Evolutionary conservation across 2,113 vertebrate species (phyloP), one percentile per base, ranked within the genome.

Genomic region (Paralichthys olivaceus): DNA sequence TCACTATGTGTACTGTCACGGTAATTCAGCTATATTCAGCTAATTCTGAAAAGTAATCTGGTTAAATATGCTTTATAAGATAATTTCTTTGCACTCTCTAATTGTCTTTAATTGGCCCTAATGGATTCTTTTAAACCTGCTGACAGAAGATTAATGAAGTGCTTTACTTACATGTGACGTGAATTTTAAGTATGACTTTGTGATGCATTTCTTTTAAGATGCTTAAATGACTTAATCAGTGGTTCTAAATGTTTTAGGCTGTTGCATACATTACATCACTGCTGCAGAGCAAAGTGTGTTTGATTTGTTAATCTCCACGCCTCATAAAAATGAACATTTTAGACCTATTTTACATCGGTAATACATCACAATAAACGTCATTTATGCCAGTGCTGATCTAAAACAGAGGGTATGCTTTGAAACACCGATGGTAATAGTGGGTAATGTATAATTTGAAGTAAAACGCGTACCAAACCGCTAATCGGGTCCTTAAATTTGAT

Each of bases 101-200:
- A 91, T 85, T 88, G 76, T 81, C 80, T 40, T 47, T 85, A 83
- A 88, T 90, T 85, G 81, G 57, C 61, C 65, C 63, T 88, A 88
- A 91, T 89, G 62, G 70, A 77, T 74, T 90, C 29, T 81, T 82
- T 74, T 83, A 80, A 80, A 81, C 77, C 68, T 73, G 64, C 84
- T 86, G 70, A 75, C 77, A 75, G 79, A 69, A 72, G 77, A 84
- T 83, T 86, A 86, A 88, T 83, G 66, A 83, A 70, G 61, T 72
- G 73, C 75, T 72, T 61, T 64, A 57, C 54, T 53, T 37, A 43
- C 63, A 64, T 83, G 84, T 73, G 73, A 65, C 61, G 29, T 40
- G 76, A 83, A 88, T 89, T 59, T 72, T 75, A 79, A 82, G 29
- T 34, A 28, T 25, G 17, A 40, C 49, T 22, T 20, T 40, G 56